A percentile compares a stretch with the other conserved stretches of the same genome.
These are phyloP conservation scores for Fregetta grallaria DNA, from an alignment of 2,113 vertebrate species.

Conservation along the genomic window DNA sequence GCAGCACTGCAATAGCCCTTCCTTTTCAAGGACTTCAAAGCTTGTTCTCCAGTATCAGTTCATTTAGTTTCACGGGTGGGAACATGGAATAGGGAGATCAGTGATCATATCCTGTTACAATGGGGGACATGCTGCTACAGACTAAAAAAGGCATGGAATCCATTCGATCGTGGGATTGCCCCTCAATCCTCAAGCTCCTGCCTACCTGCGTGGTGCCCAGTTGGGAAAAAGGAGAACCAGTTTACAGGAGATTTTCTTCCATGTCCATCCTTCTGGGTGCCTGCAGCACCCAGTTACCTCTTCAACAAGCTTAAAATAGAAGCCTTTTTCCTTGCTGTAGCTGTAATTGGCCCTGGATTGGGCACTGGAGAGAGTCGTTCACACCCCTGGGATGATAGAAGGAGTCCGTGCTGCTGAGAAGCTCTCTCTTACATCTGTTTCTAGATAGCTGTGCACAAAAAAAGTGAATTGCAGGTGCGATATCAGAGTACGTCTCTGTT, in stretches of 20 bases:
- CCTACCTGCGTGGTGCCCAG: background rate
- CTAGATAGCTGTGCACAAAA: background rate
- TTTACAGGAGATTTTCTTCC: background rate
- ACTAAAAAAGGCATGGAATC: background rate
- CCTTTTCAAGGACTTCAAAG: background rate
- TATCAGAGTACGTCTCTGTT: background rate
- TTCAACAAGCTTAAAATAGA: slow-evolving; percentile 16
- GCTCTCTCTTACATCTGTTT: background rate
- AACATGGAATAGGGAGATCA: background rate
- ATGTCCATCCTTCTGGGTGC: background rate
- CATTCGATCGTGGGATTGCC: background rate
- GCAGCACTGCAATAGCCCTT: background rate
- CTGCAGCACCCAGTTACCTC: background rate
- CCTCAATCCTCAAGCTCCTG: background rate
- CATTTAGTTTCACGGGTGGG: background rate
- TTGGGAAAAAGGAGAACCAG: background rate
- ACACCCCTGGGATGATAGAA: background rate
- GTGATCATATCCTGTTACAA: background rate
- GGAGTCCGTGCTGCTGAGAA: background rate
- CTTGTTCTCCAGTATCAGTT: background rate
- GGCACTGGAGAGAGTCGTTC: background rate
- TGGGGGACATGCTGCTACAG: background rate
- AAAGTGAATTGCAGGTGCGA: background rate
- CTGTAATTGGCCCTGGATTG: background rate
- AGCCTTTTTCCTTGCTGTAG: background rate